Evolutionary conservation across 1,140 invertebrate genomes (phyloP), one percentile per base, ranked within the genome.

Genomic region (Leptinotarsa undecemlineata): DNA sequence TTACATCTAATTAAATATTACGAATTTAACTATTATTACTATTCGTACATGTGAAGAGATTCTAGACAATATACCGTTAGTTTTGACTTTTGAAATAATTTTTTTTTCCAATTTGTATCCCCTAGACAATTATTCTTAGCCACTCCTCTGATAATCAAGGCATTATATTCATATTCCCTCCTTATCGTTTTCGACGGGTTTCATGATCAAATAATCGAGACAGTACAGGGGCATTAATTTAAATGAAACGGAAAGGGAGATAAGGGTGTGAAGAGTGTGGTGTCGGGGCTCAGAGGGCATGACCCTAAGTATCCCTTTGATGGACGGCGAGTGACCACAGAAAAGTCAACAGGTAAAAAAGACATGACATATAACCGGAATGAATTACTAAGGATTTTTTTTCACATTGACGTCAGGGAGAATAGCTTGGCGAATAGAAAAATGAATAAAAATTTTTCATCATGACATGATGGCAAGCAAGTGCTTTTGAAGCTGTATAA

Each of bases 181-280:
- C 51, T 57, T 19, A 19, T 57, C n/a, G 51, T 57, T 57, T 57
- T 57, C 14, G 51, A 57, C 14, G 51, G 51, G 51, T n/a, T 57
- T 15, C 51, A 57, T 57, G 51, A 57, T 57, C 51, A 57, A 57
- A 57, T 57, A 57, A 57, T 57, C 51, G 51, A 57, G 51, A 57
- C n/a, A 3, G 13, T 57, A 57, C 51, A 57, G 51, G 51, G 51
- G n/a, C 51, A 57, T n/a, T 57, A 57, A 57, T 57, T 57, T 6
- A 57, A 57, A 57, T 57, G 51, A 19, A 57, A 57, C 51, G 51
- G 51, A 57, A 57, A 57, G 51, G 51, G 51, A 57, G 51, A 57
- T 57, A 57, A 57, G 51, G 51, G 51, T 57, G 51, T 57, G 51
- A 57, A 57, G 51, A 57, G 51, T 57, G 51, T 57, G 51, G 17